These are phyloP conservation scores for Progne subis DNA, from an alignment of 2,113 vertebrate genomes.

Conservation along the genomic window DNA sequence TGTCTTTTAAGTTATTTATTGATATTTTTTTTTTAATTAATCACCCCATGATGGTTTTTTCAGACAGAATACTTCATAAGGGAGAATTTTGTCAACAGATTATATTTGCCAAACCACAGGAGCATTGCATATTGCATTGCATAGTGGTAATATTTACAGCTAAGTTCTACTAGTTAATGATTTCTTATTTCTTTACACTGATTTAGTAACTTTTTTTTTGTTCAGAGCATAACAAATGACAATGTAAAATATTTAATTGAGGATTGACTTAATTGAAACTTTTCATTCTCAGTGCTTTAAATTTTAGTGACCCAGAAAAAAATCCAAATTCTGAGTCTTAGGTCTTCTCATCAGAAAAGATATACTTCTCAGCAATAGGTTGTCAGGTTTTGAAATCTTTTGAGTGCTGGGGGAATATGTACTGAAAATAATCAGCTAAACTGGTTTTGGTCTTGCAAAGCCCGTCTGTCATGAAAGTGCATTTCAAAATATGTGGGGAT, in stretches of 20 bases:
- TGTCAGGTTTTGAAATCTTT: not conserved
- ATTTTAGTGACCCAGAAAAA: not conserved
- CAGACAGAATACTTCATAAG: not conserved
- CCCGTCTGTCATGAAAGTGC: not conserved
- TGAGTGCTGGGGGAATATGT: not conserved
- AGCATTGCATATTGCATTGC: not conserved
- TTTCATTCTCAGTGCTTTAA: not conserved
- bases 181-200: not conserved
- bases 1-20: not conserved
- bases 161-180: not conserved
- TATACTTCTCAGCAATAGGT: not conserved
- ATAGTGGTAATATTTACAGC: not conserved
- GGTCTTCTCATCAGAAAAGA: not conserved
- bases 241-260: not conserved
- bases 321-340: not conserved
- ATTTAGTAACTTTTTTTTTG: not conserved
- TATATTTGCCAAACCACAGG: not conserved
- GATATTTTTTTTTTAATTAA: not conserved
- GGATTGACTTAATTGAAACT: not conserved
- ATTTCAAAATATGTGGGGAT: not conserved
- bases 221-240: not conserved
- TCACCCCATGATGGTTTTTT: not conserved
- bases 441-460: not conserved
- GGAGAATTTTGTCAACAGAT: not conserved
- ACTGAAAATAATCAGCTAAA: not conserved